These are phyloP conservation scores for Pocillopora verrucosa DNA, from an alignment of 64 coral and sea anemone species.

Conservation along the genomic window DNA sequence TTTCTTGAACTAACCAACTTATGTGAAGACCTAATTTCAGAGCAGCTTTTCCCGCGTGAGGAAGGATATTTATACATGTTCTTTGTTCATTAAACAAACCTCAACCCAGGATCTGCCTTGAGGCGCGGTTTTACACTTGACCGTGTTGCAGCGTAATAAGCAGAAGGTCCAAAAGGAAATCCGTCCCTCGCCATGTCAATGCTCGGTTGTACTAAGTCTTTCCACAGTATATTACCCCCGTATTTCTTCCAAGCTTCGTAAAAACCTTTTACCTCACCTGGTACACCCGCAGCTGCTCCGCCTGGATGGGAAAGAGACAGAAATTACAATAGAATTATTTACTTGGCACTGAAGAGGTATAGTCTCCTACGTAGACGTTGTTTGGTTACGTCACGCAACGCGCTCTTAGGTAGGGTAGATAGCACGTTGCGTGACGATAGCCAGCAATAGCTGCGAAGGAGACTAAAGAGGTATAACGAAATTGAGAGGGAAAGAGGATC, in stretches of 20 bases:
- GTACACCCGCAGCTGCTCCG: slow-evolving; percentile 68
- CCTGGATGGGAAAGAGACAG: slow-evolving; percentile 18
- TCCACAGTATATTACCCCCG: slow-evolving; percentile 71
- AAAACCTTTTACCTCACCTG: slow-evolving; percentile 89
- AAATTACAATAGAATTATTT: neutral
- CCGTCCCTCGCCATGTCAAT: slow-evolving; percentile 80
- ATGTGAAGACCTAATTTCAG: too few species aligned
- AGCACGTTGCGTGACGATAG: too few species aligned
- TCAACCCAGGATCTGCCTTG: slow-evolving; percentile 48
- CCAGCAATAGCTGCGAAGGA: too few species aligned
- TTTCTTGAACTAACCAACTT: too few species aligned
- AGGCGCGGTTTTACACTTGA: slow-evolving; percentile 28
- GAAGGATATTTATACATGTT: neutral
- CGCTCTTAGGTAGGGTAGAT: too few species aligned
- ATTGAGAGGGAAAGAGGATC: neutral
- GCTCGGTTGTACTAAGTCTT: slow-evolving; percentile 76
- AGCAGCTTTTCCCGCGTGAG: too few species aligned
- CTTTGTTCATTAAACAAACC: slow-evolving; percentile 3
- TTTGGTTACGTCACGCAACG: too few species aligned
- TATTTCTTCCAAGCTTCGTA: slow-evolving; percentile 88
- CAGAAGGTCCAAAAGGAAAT: slow-evolving; percentile 56
- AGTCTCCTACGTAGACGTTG: too few species aligned
- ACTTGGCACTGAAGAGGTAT: too few species aligned
- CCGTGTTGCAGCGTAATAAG: slow-evolving; percentile 54
- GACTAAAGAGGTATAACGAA: neutral